Evolutionary conservation across 1,140 invertebrate species (phyloP).

Genomic region (Diplogasteroides magnus): DNA sequence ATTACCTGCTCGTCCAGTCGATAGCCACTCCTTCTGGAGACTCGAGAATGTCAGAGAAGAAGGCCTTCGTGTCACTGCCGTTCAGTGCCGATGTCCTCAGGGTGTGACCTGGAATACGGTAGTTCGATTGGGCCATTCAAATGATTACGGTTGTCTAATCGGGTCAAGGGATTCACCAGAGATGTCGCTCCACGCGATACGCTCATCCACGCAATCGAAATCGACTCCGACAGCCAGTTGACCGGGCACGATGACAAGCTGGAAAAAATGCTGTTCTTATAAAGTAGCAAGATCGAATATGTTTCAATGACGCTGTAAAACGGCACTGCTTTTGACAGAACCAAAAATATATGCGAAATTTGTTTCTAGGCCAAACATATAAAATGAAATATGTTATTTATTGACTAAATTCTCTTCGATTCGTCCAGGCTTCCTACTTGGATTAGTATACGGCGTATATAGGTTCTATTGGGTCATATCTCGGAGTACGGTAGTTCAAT

Average conservation of each 20-base stretch:
- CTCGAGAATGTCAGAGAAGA: constrained; percentile 32
- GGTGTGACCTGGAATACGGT: constrained; percentile 33
- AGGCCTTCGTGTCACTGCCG: constrained; percentile 42
- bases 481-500: too few relatives aligned
- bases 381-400: too few relatives aligned
- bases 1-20: constrained; percentile 75
- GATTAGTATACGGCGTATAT: too few relatives aligned
- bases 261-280: too few relatives aligned
- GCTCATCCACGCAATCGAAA: constrained; percentile 57
- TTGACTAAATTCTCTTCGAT: too few relatives aligned
- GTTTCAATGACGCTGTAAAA: constrained; percentile 12
- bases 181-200: constrained; percentile 60
- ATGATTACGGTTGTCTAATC: too few relatives aligned
- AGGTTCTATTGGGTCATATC: too few relatives aligned
- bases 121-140: too few relatives aligned
- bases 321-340: too few relatives aligned
- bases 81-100: constrained; percentile 46
- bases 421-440: too few relatives aligned
- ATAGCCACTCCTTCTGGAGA: constrained; percentile 81
- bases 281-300: background rate
- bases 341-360: too few relatives aligned
- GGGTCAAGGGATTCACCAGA: constrained; percentile 29
- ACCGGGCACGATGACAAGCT: constrained; percentile 51
- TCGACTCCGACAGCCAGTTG: constrained; percentile 58
- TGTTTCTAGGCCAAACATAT: too few relatives aligned